phyloP scores from a whole-genome alignment of 2,888 invertebrate genomes.

The Myopa testacea region DNA sequence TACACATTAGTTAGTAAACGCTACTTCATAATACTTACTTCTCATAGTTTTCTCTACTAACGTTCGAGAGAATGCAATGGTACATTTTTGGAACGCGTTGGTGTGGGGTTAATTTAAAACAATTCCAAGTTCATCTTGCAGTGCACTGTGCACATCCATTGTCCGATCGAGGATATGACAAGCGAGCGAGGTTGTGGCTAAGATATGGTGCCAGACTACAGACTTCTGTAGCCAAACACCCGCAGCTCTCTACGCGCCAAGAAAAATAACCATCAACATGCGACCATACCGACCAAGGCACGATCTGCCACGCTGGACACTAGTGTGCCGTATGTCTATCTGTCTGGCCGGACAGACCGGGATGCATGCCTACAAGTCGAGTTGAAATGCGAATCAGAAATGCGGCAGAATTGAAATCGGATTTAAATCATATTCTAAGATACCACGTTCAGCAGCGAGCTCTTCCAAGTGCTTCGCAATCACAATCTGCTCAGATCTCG shows the following conservation, averaged over 20 bases:
- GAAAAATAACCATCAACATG: conserved; percentile 60
- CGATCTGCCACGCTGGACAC: conserved; percentile 16
- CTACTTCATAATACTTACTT: no score
- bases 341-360: not conserved
- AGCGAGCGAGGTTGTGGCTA: conserved; percentile 39
- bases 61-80: no score
- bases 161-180: conserved; percentile 31
- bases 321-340: not conserved
- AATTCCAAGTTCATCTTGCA: not conserved
- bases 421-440: conserved; percentile 63
- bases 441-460: not conserved
- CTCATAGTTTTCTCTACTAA: no score
- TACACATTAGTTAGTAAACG: no score
- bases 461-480: conserved; percentile 60
- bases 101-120: no score
- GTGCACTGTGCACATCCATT: conserved; percentile 15
- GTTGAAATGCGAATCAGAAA: conserved; percentile 60
- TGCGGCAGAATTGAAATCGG: conserved; percentile 66
- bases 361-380: conserved; percentile 42
- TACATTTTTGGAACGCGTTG: no score
- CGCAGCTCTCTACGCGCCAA: conserved; percentile 26
- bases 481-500: conserved; percentile 66
- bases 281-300: conserved; percentile 49
- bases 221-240: conserved; percentile 48
- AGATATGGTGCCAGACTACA: conserved; percentile 51